Conservation (phyloP, 2,888 invertebrate genomes). For the Coenonympha glycerion region DNA sequence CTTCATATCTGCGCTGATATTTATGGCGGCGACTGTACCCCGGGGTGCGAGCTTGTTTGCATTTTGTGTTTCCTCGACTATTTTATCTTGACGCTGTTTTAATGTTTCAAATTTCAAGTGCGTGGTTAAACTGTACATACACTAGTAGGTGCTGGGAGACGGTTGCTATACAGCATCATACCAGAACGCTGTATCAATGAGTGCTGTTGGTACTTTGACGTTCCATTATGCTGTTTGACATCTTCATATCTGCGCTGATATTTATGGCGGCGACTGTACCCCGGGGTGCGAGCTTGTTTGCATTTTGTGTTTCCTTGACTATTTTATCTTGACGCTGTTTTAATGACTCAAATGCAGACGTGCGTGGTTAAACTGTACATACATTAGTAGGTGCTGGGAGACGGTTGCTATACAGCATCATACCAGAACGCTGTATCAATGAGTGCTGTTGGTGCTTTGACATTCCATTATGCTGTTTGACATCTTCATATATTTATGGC, state of each 20-base stretch:
- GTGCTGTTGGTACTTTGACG: slow-evolving; percentile 8
- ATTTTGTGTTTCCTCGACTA: slow-evolving; percentile 8
- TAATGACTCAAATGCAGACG: neutral
- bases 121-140: too few species aligned
- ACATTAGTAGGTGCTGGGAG: too few species aligned
- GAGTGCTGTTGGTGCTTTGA: slow-evolving; percentile 8
- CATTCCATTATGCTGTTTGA: slow-evolving; percentile 47
- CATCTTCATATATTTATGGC: slow-evolving; percentile 73
- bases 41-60: slow-evolving; percentile 35
- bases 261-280: slow-evolving; percentile 61
- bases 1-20: slow-evolving; percentile 67
- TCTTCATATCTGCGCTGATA: slow-evolving; percentile 75
- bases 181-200: too few species aligned
- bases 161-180: too few species aligned
- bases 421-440: too few species aligned
- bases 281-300: slow-evolving; percentile 36
- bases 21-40: slow-evolving; percentile 59
- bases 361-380: too few species aligned
- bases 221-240: slow-evolving; percentile 53
- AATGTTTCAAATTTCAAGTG: neutral
- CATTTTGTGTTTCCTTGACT: slow-evolving; percentile 12
- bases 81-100: neutral
- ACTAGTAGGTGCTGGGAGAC: too few species aligned
- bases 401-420: too few species aligned
- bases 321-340: slow-evolving; percentile 10